Percentiles rank a stretch among this genome's conserved stretches.
These are phyloP conservation scores for Nettapus auritus DNA, from an alignment of 2,113 vertebrate genomes.

Conservation along the genomic window DNA sequence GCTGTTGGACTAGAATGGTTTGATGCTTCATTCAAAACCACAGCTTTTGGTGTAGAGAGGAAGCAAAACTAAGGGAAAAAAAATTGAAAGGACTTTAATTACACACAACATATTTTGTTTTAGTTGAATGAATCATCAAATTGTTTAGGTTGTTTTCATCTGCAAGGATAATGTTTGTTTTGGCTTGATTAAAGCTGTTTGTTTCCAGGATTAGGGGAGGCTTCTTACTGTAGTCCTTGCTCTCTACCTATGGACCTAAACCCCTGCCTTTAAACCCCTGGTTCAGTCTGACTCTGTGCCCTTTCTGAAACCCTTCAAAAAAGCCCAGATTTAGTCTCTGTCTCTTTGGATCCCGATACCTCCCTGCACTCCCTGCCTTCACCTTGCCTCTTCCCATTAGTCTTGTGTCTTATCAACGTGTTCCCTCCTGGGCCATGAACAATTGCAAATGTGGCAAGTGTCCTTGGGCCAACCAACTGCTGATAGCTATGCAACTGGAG, in stretches of 20 bases:
- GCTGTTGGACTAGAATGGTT: neutral
- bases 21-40: neutral
- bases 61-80: neutral
- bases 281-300: no score
- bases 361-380: fast-evolving
- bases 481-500: neutral
- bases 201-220: neutral
- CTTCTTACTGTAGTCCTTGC: neutral
- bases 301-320: neutral
- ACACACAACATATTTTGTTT: neutral
- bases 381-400: neutral
- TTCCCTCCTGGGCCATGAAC: neutral
- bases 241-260: neutral
- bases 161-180: neutral
- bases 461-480: neutral
- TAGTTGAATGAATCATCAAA: neutral
- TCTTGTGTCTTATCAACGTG: fast-evolving
- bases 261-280: neutral
- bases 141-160: neutral
- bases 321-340: neutral
- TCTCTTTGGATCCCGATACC: neutral
- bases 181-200: neutral
- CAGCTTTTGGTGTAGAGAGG: neutral
- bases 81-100: neutral
- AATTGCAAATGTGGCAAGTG: fast-evolving